Percentiles rank a stretch among this genome's conserved stretches.
Conservation (phyloP, 2,888 invertebrate genomes). For the Omphaloscelis lunosa region DNA sequence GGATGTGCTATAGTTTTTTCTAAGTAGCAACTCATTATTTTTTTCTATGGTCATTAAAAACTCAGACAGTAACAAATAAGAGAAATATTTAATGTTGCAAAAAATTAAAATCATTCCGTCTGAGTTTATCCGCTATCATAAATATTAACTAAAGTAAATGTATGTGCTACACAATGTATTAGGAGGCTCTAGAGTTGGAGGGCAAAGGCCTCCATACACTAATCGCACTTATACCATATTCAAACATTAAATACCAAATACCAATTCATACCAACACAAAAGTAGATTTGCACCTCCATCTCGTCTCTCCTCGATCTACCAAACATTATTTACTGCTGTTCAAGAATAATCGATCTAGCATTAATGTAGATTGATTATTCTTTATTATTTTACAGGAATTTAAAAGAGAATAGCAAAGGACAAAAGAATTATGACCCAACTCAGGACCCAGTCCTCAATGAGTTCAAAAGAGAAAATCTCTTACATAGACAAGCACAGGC, state of each 20-base stretch:
- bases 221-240: neutral
- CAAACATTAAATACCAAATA: neutral
- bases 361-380: too few species aligned
- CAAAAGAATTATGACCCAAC: slow-evolving; percentile 91
- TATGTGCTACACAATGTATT: too few species aligned
- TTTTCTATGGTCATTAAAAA: too few species aligned
- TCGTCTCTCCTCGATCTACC: neutral
- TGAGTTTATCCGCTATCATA: too few species aligned
- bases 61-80: too few species aligned
- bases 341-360: too few species aligned
- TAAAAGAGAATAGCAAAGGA: slow-evolving; percentile 93
- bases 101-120: too few species aligned
- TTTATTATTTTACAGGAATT: slow-evolving; percentile 76
- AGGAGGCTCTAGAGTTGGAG: too few species aligned
- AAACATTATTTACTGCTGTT: neutral
- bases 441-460: slow-evolving; percentile 96
- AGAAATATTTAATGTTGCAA: too few species aligned
- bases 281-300: neutral
- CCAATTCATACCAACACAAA: neutral
- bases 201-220: neutral
- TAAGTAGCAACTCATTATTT: too few species aligned
- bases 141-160: too few species aligned
- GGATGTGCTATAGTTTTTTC: too few species aligned
- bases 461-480: slow-evolving; percentile 97
- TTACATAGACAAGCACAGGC: slow-evolving; percentile 97